Percentiles rank a stretch among this genome's conserved stretches.
Conservation (phyloP, 2,888 invertebrate genomes). For the Torymus texanus region DNA sequence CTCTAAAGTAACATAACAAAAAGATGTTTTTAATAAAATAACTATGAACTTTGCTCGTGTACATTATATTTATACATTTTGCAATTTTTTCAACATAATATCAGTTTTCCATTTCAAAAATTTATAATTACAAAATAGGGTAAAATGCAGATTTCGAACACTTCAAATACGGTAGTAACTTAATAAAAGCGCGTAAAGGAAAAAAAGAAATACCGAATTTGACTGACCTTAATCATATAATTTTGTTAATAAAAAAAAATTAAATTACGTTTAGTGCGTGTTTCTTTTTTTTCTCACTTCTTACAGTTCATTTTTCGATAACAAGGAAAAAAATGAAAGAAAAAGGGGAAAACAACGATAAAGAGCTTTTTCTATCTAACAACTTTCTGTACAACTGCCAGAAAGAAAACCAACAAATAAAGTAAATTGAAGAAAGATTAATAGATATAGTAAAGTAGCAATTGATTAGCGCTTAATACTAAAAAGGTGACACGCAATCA, state of each 20-base stretch:
- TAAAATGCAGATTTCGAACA: conserved; percentile 57
- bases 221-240: conserved; percentile 57
- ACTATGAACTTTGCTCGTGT: conserved; percentile 46
- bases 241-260: conserved; percentile 46
- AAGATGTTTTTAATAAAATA: conserved; percentile 40
- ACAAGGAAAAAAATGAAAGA: conserved; percentile 58
- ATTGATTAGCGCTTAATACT: conserved; percentile 66
- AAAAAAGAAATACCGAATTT: conserved; percentile 58
- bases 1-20: conserved; percentile 33
- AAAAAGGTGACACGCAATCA: conserved; percentile 65
- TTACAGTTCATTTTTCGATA: conserved; percentile 53
- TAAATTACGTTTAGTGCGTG: conserved; percentile 45
- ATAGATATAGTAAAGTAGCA: conserved; percentile 59
- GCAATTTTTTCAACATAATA: conserved; percentile 43
- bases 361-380: conserved; percentile 58
- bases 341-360: conserved; percentile 62
- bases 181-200: conserved; percentile 46
- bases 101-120: conserved; percentile 50
- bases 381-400: conserved; percentile 59
- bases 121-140: conserved; percentile 57
- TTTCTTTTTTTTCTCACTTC: conserved; percentile 52
- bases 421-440: conserved; percentile 60
- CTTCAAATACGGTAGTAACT: conserved; percentile 51
- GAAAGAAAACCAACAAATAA: conserved; percentile 63
- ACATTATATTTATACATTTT: conserved; percentile 47